Evolutionary conservation across 2,113 vertebrate genomes (phyloP), one percentile per base, ranked within the genome.

Genomic region (Herpetotheres cachinnans): DNA sequence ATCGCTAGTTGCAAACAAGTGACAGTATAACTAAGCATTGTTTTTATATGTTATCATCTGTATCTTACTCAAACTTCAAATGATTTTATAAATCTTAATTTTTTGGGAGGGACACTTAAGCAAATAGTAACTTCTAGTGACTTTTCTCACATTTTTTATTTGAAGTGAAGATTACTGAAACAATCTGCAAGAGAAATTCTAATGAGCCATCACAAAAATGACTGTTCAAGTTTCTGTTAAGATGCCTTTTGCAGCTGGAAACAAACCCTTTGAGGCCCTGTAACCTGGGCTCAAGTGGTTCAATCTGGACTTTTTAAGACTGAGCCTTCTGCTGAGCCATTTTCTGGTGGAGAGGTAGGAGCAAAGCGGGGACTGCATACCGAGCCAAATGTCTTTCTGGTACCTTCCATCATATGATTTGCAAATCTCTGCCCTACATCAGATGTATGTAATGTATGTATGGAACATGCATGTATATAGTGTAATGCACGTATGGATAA

Each of bases 391-490:
- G 30, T 34, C 58, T 34, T 82, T n/a, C 44, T 30, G 11, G 47
- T 17, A 14, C 30, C 38, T 58, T 54, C 62, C 8, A 0, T 12
- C 42, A 5, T 8, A 4, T 0, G 10, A 38, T 29, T 34, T 2
- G 1, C 63, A 59, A 50, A 15, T 16, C 54, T 52, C 47, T 82
- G 72, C 42, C 54, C 69, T 73, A 19, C 46, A 7, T 16, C 34
- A 47, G 52, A 10, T 6, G 14, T 52, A 14, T 16, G 25, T 42
- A 58, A 24, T 10, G 11, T 2, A 19, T 26, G 29, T 22, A 5
- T 47, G 50, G 25, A 13, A 58, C 25, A 11, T 6, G 55, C 7
- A 44, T 5, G 15, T 27, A 2, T 24, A 7, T 2, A 52, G 26
- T 2, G 2, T 8, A 42, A 24, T 1, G 13, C 47, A 14, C 1